A percentile compares a stretch with the other conserved stretches of the same genome.
Conservation (phyloP, 2,113 vertebrate genomes). For the Pedetes capensis region DNA sequence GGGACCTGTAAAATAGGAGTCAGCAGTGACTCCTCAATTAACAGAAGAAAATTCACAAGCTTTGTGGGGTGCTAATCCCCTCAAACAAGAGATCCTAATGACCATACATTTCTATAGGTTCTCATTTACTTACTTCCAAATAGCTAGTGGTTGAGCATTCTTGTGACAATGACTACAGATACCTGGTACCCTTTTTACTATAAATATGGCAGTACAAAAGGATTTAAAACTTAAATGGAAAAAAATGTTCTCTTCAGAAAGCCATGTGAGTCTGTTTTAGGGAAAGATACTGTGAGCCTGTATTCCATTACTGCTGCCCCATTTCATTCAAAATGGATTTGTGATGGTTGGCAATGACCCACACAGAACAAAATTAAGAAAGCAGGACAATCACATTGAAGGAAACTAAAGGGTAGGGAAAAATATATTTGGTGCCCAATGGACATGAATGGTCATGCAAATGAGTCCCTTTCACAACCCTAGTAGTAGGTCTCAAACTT, state of each 20-base stretch:
- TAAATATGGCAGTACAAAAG: slow-evolving; percentile 4
- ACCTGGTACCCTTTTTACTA: slow-evolving; percentile 14
- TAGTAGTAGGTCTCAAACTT: not conserved
- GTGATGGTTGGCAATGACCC: not conserved
- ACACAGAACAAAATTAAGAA: not conserved
- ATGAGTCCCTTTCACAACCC: not conserved
- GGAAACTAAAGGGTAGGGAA: not conserved
- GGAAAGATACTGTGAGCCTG: not conserved
- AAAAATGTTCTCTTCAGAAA: slow-evolving; percentile 48
- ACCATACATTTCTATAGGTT: not conserved
- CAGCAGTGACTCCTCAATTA: slow-evolving; percentile 30
- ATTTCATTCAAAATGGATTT: not conserved
- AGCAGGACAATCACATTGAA: not conserved
- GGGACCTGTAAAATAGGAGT: not conserved
- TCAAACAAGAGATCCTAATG: slow-evolving; percentile 30
- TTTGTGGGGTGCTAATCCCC: not conserved
- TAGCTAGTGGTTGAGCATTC: not conserved
- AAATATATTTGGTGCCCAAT: not conserved
- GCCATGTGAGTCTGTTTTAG: not conserved
- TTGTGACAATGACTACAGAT: slow-evolving; percentile 41
- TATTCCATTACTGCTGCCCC: not conserved
- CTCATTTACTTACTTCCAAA: not conserved
- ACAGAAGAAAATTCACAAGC: slow-evolving; percentile 12
- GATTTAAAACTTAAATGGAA: not conserved
- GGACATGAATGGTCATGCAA: not conserved